A percentile compares a stretch with the other conserved stretches of the same genome.
These are phyloP conservation scores for Phanerotoma sp. DNA, from an alignment of 2,888 invertebrate genomes.

Conservation along the genomic window DNA sequence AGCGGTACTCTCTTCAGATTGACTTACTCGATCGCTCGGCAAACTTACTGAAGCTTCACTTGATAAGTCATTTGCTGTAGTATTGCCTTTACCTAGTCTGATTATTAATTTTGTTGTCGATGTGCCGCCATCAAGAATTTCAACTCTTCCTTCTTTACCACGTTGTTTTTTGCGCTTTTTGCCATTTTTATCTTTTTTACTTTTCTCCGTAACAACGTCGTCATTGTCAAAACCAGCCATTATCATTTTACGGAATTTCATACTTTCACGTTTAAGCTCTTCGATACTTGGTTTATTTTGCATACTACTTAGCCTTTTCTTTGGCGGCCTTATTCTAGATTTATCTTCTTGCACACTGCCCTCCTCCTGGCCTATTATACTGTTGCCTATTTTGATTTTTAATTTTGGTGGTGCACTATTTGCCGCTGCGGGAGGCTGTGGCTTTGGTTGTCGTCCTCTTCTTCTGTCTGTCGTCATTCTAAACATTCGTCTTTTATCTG, in stretches of 20 bases:
- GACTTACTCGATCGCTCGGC: constrained; percentile 11
- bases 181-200: constrained; percentile 61
- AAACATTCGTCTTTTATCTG: constrained; percentile 33
- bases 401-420: constrained; percentile 66
- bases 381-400: constrained; percentile 74
- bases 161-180: constrained; percentile 63
- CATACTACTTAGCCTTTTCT: constrained; percentile 71
- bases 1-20: constrained; percentile 23
- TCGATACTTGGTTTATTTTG: constrained; percentile 68
- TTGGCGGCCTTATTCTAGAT: constrained; percentile 68
- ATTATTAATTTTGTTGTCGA: constrained; percentile 75
- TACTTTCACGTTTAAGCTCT: constrained; percentile 79
- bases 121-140: constrained; percentile 62
- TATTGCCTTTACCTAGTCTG: constrained; percentile 62
- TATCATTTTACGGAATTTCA: constrained; percentile 82
- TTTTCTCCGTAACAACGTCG: constrained; percentile 59
- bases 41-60: constrained; percentile 12
- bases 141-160: constrained; percentile 60
- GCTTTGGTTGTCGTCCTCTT: constrained; percentile 48
- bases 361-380: constrained; percentile 60
- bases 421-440: constrained; percentile 48
- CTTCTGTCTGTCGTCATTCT: constrained; percentile 49
- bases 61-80: constrained; percentile 9
- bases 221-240: constrained; percentile 81
- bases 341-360: constrained; percentile 53